These are phyloP conservation scores for Sciurus carolinensis DNA, from an alignment of 2,797 vertebrate genomes.

Conservation along the genomic window DNA sequence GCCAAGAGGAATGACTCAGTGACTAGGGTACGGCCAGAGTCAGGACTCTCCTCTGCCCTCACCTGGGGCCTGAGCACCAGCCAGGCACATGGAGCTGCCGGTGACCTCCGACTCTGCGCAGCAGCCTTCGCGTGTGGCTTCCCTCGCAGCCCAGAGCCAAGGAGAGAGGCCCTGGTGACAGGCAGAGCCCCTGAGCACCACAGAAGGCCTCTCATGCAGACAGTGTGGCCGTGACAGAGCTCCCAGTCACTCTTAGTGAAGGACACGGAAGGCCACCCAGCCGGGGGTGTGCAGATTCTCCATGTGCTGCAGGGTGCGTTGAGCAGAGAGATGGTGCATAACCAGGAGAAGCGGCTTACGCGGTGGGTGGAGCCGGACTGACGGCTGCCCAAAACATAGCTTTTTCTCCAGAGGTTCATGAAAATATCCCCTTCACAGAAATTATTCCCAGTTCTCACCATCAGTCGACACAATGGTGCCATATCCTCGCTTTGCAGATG, in stretches of 20 bases:
- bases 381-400: background rate
- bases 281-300: fast-evolving
- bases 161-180: background rate
- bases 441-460: background rate
- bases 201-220: background rate
- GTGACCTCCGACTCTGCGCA: background rate
- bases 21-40: background rate
- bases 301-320: background rate
- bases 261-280: background rate
- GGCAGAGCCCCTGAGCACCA: background rate
- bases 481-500: background rate
- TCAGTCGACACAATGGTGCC: background rate
- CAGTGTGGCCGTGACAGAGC: background rate
- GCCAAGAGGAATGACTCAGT: background rate
- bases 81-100: background rate
- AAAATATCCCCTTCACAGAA: background rate
- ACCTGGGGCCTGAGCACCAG: too few relatives aligned
- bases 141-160: background rate
- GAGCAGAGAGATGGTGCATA: background rate
- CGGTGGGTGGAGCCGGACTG: background rate
- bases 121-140: background rate
- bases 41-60: too few relatives aligned
- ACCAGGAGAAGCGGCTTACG: background rate
- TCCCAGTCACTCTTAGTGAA: background rate
- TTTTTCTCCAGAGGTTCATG: background rate